These are phyloP conservation scores for Temnothorax unifasciatus DNA, from an alignment of 2,888 invertebrate genomes.

Conservation along the genomic window DNA sequence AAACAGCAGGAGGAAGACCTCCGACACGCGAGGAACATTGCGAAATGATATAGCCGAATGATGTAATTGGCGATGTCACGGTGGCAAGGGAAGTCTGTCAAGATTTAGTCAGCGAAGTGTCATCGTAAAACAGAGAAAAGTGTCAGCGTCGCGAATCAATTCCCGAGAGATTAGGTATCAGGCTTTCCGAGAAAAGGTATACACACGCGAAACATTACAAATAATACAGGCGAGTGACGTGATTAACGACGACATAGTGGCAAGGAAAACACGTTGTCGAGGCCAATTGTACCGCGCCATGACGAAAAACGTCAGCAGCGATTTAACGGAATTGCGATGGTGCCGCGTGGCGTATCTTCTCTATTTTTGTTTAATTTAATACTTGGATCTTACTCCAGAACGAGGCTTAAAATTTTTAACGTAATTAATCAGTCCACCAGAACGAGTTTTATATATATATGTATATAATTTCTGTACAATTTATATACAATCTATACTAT, in stretches of 20 bases:
- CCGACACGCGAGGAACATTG: conserved; percentile 11
- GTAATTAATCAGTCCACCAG: background rate
- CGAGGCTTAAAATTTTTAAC: background rate
- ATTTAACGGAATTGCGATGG: background rate
- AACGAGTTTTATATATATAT: no score
- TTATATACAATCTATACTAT: background rate
- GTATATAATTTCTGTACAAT: background rate
- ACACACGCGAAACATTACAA: conserved; percentile 6
- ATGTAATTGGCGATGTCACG: conserved; percentile 19
- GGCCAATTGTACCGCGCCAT: background rate
- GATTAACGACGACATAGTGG: conserved; percentile 14
- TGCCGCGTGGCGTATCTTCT: background rate
- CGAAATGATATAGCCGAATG: conserved; percentile 21
- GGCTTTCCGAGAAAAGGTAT: background rate
- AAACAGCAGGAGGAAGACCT: conserved; percentile 31
- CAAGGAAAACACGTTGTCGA: conserved; percentile 12
- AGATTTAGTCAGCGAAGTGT: conserved; percentile 5
- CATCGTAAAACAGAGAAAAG: background rate
- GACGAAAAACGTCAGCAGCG: background rate
- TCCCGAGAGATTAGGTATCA: background rate
- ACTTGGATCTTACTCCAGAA: background rate
- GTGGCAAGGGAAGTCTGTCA: background rate
- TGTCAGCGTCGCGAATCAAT: background rate
- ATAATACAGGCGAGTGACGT: conserved; percentile 11
- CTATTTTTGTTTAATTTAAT: conserved; percentile 17